Evolutionary conservation across 2,113 vertebrate genomes (phyloP).

Genomic region (Jaculus jaculus): DNA sequence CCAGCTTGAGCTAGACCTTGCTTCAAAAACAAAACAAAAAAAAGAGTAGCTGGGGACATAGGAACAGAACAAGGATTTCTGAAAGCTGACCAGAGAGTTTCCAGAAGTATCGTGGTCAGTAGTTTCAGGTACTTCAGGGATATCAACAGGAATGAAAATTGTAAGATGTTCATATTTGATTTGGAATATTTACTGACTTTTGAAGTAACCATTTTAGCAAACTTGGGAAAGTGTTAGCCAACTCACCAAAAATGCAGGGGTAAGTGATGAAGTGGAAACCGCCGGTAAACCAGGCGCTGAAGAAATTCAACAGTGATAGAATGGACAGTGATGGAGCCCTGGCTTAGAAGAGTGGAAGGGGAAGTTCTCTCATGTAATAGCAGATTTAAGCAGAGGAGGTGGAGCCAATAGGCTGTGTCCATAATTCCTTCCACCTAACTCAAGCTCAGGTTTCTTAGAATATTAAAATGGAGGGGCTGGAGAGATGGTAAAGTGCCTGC

Average conservation of each 20-base stretch:
- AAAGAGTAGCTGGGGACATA: neutral
- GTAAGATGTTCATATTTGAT: neutral
- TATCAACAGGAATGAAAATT: neutral
- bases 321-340: neutral
- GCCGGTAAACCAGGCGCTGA: neutral
- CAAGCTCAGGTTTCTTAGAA: conserved; percentile 29
- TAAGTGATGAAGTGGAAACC: neutral
- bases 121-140: neutral
- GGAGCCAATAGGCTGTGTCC: neutral
- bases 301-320: neutral
- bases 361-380: neutral
- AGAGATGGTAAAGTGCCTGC: no score
- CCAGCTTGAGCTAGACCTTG: neutral
- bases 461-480: conserved; percentile 23
- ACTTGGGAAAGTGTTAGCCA: neutral
- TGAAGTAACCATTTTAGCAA: conserved; percentile 2
- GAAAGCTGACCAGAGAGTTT: neutral
- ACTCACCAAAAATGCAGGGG: neutral
- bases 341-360: neutral
- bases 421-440: neutral
- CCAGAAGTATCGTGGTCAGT: neutral
- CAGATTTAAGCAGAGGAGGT: neutral
- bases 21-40: neutral
- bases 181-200: neutral
- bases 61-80: neutral